phyloP scores from a whole-genome alignment of 2,113 vertebrate genomes.

The Brachypodius melanocephalos region DNA sequence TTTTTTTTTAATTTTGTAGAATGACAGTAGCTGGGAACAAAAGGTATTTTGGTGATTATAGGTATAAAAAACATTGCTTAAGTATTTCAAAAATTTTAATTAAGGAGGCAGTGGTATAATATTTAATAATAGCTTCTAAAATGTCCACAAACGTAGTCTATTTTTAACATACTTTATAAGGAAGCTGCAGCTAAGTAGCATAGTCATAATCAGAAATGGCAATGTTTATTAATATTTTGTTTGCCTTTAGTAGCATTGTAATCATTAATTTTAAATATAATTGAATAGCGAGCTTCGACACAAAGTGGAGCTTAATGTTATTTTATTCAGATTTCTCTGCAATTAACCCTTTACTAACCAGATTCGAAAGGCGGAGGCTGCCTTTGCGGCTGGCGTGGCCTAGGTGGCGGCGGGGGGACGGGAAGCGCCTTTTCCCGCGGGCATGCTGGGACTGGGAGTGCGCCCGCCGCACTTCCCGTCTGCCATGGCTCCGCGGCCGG shows the following conservation, averaged over 20 bases:
- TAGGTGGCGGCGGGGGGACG: not conserved
- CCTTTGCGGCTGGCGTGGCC: fast-evolving
- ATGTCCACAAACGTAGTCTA: not conserved
- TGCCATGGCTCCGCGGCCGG: fast-evolving
- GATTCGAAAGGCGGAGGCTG: not conserved
- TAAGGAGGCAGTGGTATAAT: not conserved
- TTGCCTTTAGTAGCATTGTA: not conserved
- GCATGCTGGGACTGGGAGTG: conserved; percentile 25
- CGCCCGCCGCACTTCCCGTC: not conserved
- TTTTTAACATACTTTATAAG: not conserved
- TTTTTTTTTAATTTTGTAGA: not conserved
- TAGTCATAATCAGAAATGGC: not conserved
- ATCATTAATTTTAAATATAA: not conserved
- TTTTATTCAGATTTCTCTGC: not conserved
- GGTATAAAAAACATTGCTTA: not conserved
- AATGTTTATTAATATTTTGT: not conserved
- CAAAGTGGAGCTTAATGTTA: not conserved
- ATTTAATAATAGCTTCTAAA: not conserved
- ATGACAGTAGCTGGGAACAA: not conserved
- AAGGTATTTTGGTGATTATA: not conserved
- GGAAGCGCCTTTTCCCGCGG: not conserved
- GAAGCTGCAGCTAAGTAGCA: not conserved
- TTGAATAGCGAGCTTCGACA: not conserved
- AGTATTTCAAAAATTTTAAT: not conserved
- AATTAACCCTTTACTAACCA: not conserved